Evolutionary conservation across 2,888 invertebrate genomes (phyloP), one percentile per base, ranked within the genome.

Genomic region (Sepiola atlantica): DNA sequence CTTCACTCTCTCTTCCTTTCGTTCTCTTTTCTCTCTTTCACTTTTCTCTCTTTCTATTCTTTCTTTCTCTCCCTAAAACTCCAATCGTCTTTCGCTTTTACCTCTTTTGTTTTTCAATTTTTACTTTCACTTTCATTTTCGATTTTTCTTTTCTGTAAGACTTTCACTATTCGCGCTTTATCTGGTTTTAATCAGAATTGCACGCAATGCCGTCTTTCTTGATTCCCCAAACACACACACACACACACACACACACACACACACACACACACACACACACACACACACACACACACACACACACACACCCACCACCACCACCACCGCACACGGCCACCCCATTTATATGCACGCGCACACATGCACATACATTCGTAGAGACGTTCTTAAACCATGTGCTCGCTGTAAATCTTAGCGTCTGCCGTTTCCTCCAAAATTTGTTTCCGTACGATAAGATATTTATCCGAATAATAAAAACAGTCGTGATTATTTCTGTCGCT

Each of bases 191-290:
- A 77, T 77, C 77, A 77, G 77, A 77, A 77, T 16, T n/a, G 77
- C 77, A 77, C 77, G 77, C 77, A 77, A 77, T 77, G 77, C 77
- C 77, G 32, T n/a, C 77, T 77, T 77, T n/a, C n/a, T 77, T 77
- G n/a, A 77, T 77, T n/a, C 77, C n/a, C 77, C 1, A 14, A 8
- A 28, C 77, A 32, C 77, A 32, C 12, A 32, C 77, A 16, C 77
- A 32, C n/a, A 16, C n/a, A 77, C n/a, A n/a, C n/a, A 77, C n/a
- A 32, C 14, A n/a, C n/a, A n/a, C 14, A n/a, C 6, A 32, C 32
- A 6, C 77, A 28, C 77, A 61, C 55, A 16, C 55, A 55, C 55
- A 55, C 55, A 55, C 55, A 55, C 55, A 55, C 6, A 12, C 55
- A 16, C 10, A 55, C 24, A 24, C 24, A 61, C 8, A 24, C 61